Percentiles rank a stretch among this genome's conserved stretches.
phyloP scores from a whole-genome alignment of 1,140 invertebrate genomes.

The Tetranychus urticae region DNA sequence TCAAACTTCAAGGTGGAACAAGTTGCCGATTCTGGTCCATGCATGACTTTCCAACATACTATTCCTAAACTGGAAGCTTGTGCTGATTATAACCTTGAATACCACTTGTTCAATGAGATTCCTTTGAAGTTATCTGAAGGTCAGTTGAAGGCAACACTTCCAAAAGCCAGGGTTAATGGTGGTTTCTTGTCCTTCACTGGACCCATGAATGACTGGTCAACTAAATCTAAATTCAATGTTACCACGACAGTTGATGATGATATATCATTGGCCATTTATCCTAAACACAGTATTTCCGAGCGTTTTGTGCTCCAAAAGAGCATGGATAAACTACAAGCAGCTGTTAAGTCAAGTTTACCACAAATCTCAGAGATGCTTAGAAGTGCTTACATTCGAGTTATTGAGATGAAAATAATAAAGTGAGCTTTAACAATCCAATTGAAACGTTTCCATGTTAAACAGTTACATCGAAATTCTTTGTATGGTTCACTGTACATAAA shows the following conservation, averaged over 20 bases:
- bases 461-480: no score
- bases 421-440: not conserved
- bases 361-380: not conserved
- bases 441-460: no score
- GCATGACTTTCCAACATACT: not conserved
- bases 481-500: no score
- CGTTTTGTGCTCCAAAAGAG: not conserved
- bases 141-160: not conserved
- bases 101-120: constrained; percentile 1
- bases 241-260: not conserved
- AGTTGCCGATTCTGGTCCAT: not conserved
- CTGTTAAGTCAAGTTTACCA: not conserved
- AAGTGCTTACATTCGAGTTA: not conserved
- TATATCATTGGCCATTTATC: not conserved
- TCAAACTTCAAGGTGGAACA: not conserved
- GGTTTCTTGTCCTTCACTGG: not conserved
- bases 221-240: not conserved
- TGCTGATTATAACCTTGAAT: constrained; percentile 1
- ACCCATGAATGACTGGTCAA: not conserved
- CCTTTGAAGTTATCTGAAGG: not conserved
- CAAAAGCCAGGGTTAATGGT: not conserved
- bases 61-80: not conserved
- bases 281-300: not conserved
- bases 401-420: not conserved
- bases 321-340: not conserved